A percentile compares a stretch with the other conserved stretches of the same genome.
phyloP scores from a whole-genome alignment of 1,140 invertebrate genomes.

The Microplitis demolitor region DNA sequence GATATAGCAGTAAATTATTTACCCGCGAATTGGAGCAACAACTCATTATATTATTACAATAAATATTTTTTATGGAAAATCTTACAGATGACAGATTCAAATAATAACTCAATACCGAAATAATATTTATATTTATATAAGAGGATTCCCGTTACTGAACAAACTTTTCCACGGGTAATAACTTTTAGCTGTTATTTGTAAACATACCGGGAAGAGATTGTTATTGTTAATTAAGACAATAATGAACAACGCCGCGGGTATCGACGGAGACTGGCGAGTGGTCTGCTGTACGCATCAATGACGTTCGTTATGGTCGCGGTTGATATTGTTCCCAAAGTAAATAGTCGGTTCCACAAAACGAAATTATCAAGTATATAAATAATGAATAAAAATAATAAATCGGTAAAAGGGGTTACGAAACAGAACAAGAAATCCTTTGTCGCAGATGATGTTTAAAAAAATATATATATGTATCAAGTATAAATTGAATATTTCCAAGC shows the following conservation, averaged over 20 bases:
- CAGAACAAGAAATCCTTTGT: not conserved
- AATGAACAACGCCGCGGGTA: slow-evolving; percentile 31
- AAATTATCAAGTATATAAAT: no score
- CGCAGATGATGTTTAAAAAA: not conserved
- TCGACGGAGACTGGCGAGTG: not conserved
- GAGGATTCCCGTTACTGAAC: not conserved
- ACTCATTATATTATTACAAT: no score
- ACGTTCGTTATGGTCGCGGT: not conserved
- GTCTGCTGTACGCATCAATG: slow-evolving; percentile 33
- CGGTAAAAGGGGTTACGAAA: no score
- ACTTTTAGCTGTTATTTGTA: not conserved
- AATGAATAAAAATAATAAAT: no score
- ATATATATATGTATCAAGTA: not conserved
- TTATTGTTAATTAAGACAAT: slow-evolving; percentile 43
- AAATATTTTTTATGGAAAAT: no score
- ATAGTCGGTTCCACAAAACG: not conserved
- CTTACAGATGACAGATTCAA: no score
- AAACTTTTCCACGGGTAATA: slow-evolving; percentile 2
- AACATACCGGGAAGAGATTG: slow-evolving; percentile 4
- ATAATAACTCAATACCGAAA: no score
- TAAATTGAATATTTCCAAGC: not conserved
- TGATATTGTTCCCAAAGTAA: not conserved
- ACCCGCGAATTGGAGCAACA: no score
- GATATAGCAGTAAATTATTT: no score
- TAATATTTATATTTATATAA: no score